Evolutionary conservation across 2,797 vertebrate genomes (phyloP).

Genomic region (Betta splendens): DNA sequence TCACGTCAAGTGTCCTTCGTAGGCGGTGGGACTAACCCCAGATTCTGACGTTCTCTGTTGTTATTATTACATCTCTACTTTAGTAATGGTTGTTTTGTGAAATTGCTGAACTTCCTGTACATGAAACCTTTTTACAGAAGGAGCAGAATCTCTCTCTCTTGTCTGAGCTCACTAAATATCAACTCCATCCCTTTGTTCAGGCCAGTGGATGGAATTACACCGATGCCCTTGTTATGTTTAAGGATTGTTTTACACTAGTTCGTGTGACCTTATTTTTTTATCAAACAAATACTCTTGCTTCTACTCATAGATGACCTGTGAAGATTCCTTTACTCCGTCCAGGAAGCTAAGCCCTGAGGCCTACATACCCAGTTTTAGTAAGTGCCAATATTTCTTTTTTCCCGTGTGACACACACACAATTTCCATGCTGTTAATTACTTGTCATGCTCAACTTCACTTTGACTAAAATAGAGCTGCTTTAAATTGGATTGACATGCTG

Average conservation of each 20-base stretch:
- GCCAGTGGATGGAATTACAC: conserved; percentile 61
- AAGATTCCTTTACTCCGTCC: conserved; percentile 74
- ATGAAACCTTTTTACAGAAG: conserved; percentile 27
- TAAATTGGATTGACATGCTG: conserved; percentile 67
- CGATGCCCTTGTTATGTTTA: conserved; percentile 38
- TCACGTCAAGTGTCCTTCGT: conserved; percentile 33
- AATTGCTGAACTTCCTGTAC: conserved; percentile 9
- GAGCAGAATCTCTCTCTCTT: conserved; percentile 19
- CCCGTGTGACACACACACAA: background rate
- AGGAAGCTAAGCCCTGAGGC: conserved; percentile 69
- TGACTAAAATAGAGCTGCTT: conserved; percentile 59
- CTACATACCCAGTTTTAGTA: conserved; percentile 79
- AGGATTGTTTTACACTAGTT: conserved; percentile 29
- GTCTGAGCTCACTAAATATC: conserved; percentile 29
- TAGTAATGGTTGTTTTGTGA: conserved; percentile 4
- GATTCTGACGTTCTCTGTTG: background rate
- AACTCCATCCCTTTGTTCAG: conserved; percentile 53
- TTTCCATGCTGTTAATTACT: conserved; percentile 13
- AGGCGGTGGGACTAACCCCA: conserved; percentile 20
- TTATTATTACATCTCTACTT: background rate
- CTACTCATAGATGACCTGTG: conserved; percentile 60
- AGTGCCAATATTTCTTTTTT: conserved; percentile 40
- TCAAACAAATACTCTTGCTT: conserved; percentile 25
- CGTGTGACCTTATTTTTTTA: conserved; percentile 31
- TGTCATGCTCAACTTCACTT: conserved; percentile 45